These are phyloP conservation scores for Thymallus thymallus DNA, from an alignment of 2,113 vertebrate genomes.

Conservation along the genomic window DNA sequence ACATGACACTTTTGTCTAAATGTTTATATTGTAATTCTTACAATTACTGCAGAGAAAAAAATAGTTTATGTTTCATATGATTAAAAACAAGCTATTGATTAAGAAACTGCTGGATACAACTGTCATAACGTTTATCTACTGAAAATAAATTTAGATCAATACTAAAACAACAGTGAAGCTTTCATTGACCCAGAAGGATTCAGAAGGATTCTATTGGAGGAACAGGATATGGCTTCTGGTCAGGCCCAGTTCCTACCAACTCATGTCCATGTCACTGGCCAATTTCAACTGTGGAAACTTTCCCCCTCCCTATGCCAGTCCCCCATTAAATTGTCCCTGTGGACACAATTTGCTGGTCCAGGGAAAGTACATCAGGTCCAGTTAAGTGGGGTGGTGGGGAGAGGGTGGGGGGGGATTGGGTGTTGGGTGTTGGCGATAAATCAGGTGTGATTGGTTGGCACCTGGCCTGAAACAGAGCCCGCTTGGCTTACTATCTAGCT, in stretches of 20 bases:
- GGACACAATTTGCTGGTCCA: background rate
- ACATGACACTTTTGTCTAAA: background rate
- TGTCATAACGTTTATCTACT: background rate
- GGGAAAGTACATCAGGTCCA: no score
- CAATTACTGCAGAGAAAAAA: background rate
- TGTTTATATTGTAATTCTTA: background rate
- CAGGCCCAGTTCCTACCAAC: background rate
- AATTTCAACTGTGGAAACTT: slow-evolving; percentile 1
- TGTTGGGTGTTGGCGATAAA: slow-evolving; percentile 58
- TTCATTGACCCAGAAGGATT: background rate
- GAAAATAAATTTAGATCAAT: background rate
- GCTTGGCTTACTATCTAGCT: background rate
- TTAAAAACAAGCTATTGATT: background rate
- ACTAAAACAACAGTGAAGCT: background rate
- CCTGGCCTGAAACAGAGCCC: slow-evolving; percentile 36
- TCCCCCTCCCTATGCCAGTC: slow-evolving; percentile 31
- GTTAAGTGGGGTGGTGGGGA: slow-evolving; percentile 22
- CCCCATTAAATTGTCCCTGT: slow-evolving; percentile 42
- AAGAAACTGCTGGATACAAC: background rate
- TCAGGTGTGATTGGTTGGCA: slow-evolving; percentile 52
- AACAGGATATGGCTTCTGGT: background rate
- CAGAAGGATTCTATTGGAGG: background rate
- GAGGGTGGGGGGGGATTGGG: slow-evolving; percentile 32
- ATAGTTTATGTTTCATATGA: slow-evolving; percentile 18
- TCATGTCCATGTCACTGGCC: background rate